Percentiles rank a stretch among this genome's conserved stretches.
Evolutionary conservation across 1,140 invertebrate species (phyloP).

Genomic region (Procambarus clarkii): DNA sequence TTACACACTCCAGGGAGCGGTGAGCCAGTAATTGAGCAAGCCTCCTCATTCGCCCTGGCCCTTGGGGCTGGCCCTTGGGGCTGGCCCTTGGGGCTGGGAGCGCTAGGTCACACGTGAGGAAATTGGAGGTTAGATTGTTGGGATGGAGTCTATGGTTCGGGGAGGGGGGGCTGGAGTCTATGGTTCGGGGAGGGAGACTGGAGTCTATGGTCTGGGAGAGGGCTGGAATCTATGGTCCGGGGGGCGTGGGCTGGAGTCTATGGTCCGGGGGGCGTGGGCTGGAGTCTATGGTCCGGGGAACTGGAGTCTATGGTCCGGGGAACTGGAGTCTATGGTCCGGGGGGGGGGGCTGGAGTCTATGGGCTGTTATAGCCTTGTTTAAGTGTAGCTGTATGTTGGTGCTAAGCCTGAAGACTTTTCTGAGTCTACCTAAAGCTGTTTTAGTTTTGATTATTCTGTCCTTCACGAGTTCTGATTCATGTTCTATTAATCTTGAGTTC

Average conservation of each 20-base stretch:
- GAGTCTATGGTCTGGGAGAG: background rate
- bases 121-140: background rate
- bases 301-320: too few species aligned
- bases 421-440: too few species aligned
- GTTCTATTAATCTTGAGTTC: too few species aligned
- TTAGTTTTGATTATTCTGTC: too few species aligned
- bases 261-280: too few species aligned
- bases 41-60: background rate
- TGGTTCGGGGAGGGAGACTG: background rate
- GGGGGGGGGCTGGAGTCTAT: too few species aligned
- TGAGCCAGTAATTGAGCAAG: background rate
- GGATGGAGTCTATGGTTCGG: background rate
- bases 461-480: too few species aligned
- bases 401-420: too few species aligned
- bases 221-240: background rate
- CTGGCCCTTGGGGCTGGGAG: background rate
- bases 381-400: too few species aligned
- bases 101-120: background rate
- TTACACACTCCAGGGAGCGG: background rate
- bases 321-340: too few species aligned
- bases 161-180: background rate
- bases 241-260: background rate
- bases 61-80: background rate
- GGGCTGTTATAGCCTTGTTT: too few species aligned
- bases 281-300: too few species aligned